These are phyloP conservation scores for Deilephila elpenor DNA, from an alignment of 2,888 invertebrate species.

Conservation along the genomic window DNA sequence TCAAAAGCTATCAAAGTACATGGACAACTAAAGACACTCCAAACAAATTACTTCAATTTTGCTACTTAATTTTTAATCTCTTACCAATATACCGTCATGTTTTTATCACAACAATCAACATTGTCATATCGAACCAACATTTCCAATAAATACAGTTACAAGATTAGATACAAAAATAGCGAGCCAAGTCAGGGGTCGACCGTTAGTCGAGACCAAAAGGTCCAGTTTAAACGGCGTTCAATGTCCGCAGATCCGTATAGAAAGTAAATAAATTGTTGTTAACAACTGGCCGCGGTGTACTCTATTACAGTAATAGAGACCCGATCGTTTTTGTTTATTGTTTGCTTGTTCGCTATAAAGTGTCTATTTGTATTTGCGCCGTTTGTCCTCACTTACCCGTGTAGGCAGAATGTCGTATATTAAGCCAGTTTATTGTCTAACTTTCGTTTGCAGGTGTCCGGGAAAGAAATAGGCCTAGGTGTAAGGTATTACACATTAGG, in stretches of 20 bases:
- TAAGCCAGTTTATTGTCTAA: background rate
- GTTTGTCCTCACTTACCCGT: slow-evolving; percentile 5
- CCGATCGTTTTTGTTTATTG: slow-evolving; percentile 29
- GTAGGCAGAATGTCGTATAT: slow-evolving; percentile 6
- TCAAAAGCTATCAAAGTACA: too few relatives aligned
- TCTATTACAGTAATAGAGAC: slow-evolving; percentile 30
- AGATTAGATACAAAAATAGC: slow-evolving; percentile 14
- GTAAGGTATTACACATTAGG: too few relatives aligned
- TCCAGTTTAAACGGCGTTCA: slow-evolving; percentile 30
- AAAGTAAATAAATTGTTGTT: slow-evolving; percentile 62
- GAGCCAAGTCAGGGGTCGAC: slow-evolving; percentile 24
- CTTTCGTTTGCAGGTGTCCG: background rate
- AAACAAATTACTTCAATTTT: too few relatives aligned
- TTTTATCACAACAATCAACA: background rate
- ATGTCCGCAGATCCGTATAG: slow-evolving; percentile 49
- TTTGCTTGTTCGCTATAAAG: slow-evolving; percentile 22
- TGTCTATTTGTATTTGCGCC: slow-evolving; percentile 8
- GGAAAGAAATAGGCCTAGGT: background rate
- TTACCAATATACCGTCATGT: too few relatives aligned
- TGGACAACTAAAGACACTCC: too few relatives aligned
- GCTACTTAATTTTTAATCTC: too few relatives aligned
- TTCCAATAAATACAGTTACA: background rate
- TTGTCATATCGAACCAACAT: background rate
- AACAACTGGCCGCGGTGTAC: slow-evolving; percentile 43
- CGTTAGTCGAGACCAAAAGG: slow-evolving; percentile 28